Evolutionary conservation across 2,888 invertebrate species (phyloP).

Genomic region (Hyalella azteca): DNA sequence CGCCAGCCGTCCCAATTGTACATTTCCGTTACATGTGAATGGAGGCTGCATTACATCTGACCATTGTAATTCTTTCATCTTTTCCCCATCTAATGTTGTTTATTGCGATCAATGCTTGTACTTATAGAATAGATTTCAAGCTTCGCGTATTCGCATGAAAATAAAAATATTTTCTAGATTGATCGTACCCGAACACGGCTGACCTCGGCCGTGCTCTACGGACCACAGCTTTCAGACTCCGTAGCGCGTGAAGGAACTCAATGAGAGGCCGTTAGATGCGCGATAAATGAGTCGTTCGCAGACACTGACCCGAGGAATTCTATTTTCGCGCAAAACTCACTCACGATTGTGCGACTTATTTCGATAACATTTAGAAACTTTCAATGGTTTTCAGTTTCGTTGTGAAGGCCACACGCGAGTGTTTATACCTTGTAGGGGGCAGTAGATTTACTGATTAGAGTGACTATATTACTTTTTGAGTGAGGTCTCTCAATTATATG

Average conservation of each 20-base stretch:
- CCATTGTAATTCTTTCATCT: no score
- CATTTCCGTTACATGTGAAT: no score
- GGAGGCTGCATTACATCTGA: no score
- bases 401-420: neutral
- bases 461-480: no score
- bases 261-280: constrained; percentile 16
- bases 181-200: constrained; percentile 21
- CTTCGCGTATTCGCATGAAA: no score
- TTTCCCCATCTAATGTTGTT: no score
- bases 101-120: no score
- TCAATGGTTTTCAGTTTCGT: neutral
- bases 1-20: no score
- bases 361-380: neutral
- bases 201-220: neutral
- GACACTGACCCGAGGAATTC: neutral
- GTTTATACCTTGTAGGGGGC: neutral
- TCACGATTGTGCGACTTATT: constrained; percentile 24
- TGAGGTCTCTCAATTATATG: no score
- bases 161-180: no score
- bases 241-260: neutral
- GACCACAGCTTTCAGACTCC: neutral
- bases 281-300: neutral
- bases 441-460: no score
- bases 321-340: neutral
- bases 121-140: no score